Percentiles rank a stretch among this genome's conserved stretches.
Conservation (phyloP, 2,113 vertebrate species). For the Ptilorrhoa leucosticta region DNA sequence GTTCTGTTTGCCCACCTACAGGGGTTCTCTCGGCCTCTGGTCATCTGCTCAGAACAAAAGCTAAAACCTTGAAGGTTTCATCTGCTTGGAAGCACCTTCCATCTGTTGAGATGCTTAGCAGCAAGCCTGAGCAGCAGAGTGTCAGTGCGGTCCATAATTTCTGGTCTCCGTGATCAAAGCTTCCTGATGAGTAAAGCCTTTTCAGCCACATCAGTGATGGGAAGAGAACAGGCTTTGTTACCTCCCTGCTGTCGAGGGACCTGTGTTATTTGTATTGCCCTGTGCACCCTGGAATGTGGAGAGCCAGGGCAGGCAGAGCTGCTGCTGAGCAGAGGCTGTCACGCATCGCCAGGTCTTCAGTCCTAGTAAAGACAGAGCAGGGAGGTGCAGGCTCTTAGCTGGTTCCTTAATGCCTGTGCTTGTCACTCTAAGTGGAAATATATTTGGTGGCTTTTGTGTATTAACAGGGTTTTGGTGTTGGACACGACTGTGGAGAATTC, state of each 20-base stretch:
- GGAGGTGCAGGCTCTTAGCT: neutral
- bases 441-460: neutral
- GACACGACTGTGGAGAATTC: neutral
- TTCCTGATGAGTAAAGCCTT: neutral
- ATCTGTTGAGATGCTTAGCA: neutral
- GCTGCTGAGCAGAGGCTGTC: neutral
- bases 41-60: neutral
- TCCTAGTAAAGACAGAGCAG: neutral
- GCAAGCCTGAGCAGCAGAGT: neutral
- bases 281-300: neutral
- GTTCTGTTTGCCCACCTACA: neutral
- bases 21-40: fast-evolving
- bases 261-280: neutral
- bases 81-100: neutral
- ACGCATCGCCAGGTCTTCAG: neutral
- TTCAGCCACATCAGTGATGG: neutral
- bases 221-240: neutral
- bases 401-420: neutral
- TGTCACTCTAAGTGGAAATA: neutral
- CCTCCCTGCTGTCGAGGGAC: neutral
- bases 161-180: neutral
- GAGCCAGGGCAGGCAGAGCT: neutral
- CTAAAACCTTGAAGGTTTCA: neutral
- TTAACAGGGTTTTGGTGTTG: neutral
- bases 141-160: neutral